Conservation (phyloP, 2,797 vertebrate genomes). For the Rhyacichthys aspro region DNA sequence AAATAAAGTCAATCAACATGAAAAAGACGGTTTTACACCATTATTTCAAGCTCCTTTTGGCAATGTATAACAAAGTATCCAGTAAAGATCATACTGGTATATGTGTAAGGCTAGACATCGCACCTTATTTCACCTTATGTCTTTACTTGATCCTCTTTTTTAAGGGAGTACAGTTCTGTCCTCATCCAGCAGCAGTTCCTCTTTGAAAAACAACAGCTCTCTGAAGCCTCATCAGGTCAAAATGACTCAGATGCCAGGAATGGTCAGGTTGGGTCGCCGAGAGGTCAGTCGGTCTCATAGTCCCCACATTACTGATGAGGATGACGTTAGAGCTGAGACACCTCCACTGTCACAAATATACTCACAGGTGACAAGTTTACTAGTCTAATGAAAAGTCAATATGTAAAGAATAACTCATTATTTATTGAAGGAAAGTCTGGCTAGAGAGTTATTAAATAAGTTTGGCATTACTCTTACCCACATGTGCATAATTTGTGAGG, state of each 20-base stretch:
- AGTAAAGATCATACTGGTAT: too few species aligned
- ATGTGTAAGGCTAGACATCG: too few species aligned
- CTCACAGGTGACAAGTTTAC: conserved; percentile 50
- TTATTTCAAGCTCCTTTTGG: too few species aligned
- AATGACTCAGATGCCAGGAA: conserved; percentile 83
- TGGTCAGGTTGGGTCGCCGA: conserved; percentile 74
- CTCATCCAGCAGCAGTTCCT: conserved; percentile 64
- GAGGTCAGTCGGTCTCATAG: conserved; percentile 69
- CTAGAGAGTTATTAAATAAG: too few species aligned
- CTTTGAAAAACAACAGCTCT: conserved; percentile 58
- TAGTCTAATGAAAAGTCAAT: neutral
- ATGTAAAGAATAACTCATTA: neutral
- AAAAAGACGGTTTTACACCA: too few species aligned
- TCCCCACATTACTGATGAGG: conserved; percentile 57
- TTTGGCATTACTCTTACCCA: too few species aligned
- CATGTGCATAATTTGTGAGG: too few species aligned
- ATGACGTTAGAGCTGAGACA: conserved; percentile 33
- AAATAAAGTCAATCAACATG: too few species aligned
- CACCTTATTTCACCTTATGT: neutral
- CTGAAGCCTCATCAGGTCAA: conserved; percentile 77
- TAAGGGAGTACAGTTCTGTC: conserved; percentile 51
- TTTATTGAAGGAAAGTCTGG: neutral
- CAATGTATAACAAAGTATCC: too few species aligned
- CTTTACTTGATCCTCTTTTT: neutral
- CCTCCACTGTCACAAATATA: conserved; percentile 32